A percentile compares a stretch with the other conserved stretches of the same genome.
phyloP scores from a whole-genome alignment of 2,888 invertebrate genomes.

The Drosophila ochracea region DNA sequence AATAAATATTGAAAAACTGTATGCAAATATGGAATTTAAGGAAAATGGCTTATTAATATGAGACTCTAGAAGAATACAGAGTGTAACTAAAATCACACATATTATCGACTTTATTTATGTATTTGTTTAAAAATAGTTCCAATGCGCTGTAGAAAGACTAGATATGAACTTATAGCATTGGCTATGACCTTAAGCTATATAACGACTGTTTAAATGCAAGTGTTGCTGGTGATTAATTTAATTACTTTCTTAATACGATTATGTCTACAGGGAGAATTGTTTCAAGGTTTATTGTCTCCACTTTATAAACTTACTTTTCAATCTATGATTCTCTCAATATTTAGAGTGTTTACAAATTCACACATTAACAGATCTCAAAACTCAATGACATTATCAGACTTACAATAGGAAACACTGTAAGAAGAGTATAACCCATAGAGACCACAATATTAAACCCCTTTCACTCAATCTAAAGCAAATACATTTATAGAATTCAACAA shows the following conservation, averaged over 20 bases:
- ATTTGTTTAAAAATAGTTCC: no score
- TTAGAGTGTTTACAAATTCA: background rate
- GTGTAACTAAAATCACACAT: background rate
- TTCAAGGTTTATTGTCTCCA: background rate
- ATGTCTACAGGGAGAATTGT: background rate
- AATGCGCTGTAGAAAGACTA: no score
- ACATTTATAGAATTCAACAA: background rate
- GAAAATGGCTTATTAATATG: background rate
- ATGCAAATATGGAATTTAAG: background rate
- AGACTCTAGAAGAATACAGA: background rate
- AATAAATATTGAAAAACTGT: background rate
- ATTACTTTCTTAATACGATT: background rate
- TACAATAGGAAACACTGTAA: background rate
- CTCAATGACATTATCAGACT: background rate
- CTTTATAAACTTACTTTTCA: background rate
- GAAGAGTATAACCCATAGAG: accelerated
- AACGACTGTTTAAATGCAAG: background rate
- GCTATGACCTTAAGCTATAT: background rate
- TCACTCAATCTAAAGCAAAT: background rate
- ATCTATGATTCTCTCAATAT: background rate
- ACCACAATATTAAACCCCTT: background rate
- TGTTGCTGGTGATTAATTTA: background rate
- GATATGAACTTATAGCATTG: no score
- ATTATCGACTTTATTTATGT: no score
- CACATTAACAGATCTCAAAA: background rate